Conservation (phyloP, 2,797 vertebrate species). For the Thamnophis elegans region DNA sequence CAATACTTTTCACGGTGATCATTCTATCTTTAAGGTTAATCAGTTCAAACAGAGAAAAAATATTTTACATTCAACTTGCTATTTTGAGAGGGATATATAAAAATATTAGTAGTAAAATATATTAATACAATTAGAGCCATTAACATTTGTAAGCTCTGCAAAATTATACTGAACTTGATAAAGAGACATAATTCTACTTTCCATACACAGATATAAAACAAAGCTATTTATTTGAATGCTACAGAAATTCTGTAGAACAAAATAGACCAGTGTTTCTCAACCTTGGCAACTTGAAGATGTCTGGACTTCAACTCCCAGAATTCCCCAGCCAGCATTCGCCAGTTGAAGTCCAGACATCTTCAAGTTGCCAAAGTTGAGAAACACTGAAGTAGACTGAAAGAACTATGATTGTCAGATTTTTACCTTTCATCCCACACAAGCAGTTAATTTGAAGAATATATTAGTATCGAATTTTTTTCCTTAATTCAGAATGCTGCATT, state of each 20-base stretch:
- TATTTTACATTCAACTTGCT: neutral
- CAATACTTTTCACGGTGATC: neutral
- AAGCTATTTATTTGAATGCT: neutral
- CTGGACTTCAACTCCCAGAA: no score
- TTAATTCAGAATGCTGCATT: neutral
- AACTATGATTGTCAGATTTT: neutral
- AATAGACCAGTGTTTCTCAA: no score
- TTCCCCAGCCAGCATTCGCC: no score
- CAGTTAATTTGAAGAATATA: neutral
- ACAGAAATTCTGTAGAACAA: neutral
- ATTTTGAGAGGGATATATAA: neutral
- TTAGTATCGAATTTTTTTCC: neutral
- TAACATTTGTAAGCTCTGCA: neutral
- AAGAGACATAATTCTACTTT: neutral
- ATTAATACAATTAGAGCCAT: neutral
- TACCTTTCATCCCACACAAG: neutral
- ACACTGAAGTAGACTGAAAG: neutral
- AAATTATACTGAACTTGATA: neutral
- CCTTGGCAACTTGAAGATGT: no score
- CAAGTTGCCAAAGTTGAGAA: no score
- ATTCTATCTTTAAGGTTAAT: neutral
- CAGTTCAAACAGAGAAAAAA: neutral
- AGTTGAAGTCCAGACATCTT: no score
- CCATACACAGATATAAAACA: neutral
- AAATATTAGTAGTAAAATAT: neutral